These are phyloP conservation scores for Calyptomena viridis DNA, from an alignment of 2,113 vertebrate genomes.

Conservation along the genomic window DNA sequence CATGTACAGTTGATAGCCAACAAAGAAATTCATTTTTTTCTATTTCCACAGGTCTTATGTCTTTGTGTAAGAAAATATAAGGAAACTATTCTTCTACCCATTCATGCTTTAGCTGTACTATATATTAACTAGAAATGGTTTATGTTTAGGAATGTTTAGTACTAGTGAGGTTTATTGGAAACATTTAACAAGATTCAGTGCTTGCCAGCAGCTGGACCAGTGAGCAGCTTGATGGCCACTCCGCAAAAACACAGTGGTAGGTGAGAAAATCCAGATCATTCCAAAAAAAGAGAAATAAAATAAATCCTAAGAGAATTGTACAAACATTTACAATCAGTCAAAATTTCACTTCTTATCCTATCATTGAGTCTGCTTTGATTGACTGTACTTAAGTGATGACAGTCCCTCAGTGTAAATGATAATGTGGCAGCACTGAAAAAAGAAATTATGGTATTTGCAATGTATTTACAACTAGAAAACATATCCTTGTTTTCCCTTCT, in stretches of 20 bases:
- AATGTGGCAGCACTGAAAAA: background rate
- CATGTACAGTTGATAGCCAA: background rate
- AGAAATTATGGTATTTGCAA: background rate
- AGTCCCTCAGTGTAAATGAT: background rate
- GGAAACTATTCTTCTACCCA: constrained; percentile 7
- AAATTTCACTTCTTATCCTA: background rate
- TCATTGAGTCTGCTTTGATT: background rate
- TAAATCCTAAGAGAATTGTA: background rate
- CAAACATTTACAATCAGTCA: background rate
- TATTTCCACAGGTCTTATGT: background rate
- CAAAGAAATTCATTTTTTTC: background rate
- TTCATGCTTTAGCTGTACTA: constrained; percentile 31
- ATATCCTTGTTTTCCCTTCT: background rate
- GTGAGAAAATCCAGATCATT: background rate
- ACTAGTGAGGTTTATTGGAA: constrained; percentile 11
- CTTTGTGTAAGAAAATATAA: background rate
- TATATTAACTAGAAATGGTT: constrained; percentile 12
- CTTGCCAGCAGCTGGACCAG: background rate
- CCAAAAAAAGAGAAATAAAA: background rate
- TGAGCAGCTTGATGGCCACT: background rate
- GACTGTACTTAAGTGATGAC: background rate
- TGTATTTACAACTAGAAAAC: background rate
- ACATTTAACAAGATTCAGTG: constrained; percentile 7
- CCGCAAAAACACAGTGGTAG: background rate
- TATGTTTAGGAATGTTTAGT: constrained; percentile 26